phyloP scores from a whole-genome alignment of 2,888 invertebrate genomes.

The Tenthredo notha region DNA sequence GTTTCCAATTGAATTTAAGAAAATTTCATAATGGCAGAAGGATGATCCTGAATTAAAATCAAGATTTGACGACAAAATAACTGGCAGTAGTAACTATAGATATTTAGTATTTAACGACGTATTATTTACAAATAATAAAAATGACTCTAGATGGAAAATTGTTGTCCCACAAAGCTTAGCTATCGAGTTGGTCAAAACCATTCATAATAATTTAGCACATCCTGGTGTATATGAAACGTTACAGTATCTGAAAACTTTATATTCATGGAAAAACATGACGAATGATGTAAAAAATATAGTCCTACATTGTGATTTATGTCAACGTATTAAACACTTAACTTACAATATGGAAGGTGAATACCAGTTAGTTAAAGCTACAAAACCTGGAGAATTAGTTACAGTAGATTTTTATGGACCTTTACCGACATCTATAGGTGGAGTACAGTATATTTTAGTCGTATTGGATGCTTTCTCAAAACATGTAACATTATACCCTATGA shows the following conservation, averaged over 20 bases:
- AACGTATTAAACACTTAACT: slow-evolving; percentile 29
- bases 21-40: slow-evolving; percentile 1
- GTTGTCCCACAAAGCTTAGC: background rate
- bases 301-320: slow-evolving; percentile 21
- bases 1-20: slow-evolving; percentile 14
- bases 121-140: slow-evolving; percentile 29
- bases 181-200: background rate
- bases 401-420: slow-evolving; percentile 56
- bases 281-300: slow-evolving; percentile 51
- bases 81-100: background rate
- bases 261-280: slow-evolving; percentile 54
- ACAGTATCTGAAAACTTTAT: slow-evolving; percentile 43
- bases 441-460: slow-evolving; percentile 55
- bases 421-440: slow-evolving; percentile 53
- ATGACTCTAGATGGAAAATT: background rate
- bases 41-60: slow-evolving; percentile 4
- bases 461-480: slow-evolving; percentile 50
- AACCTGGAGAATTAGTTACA: slow-evolving; percentile 51
- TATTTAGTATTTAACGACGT: slow-evolving; percentile 25
- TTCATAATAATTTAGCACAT: slow-evolving; percentile 33
- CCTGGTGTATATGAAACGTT: slow-evolving; percentile 55
- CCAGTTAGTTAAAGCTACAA: slow-evolving; percentile 18
- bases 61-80: background rate
- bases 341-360: slow-evolving; percentile 41
- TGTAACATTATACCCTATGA: slow-evolving; percentile 55